Evolutionary conservation across 2,113 vertebrate species (phyloP).

Genomic region (Chlamydotis undulata): DNA sequence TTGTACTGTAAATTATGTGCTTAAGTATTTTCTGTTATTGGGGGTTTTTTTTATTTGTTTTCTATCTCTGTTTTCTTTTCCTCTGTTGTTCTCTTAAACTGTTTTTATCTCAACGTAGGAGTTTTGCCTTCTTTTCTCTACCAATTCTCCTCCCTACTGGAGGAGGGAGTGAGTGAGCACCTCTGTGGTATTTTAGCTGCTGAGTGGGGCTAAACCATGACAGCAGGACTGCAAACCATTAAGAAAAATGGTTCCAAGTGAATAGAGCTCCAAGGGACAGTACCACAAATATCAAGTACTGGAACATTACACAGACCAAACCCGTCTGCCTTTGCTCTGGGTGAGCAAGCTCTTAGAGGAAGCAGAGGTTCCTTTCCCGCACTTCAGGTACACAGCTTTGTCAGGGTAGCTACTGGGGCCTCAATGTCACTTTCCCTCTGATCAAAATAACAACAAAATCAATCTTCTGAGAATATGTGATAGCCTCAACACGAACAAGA

Average conservation of each 20-base stretch:
- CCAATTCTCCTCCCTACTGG: too few species aligned
- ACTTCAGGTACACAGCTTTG: background rate
- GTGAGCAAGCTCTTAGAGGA: rapidly evolving
- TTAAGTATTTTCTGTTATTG: too few species aligned
- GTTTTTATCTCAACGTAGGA: too few species aligned
- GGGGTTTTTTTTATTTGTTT: too few species aligned
- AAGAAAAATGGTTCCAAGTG: background rate
- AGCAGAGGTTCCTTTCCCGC: background rate
- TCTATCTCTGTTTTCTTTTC: too few species aligned
- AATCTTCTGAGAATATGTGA: background rate
- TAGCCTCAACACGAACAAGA: background rate
- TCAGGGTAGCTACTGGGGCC: background rate
- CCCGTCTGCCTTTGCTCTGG: rapidly evolving
- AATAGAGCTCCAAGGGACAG: background rate
- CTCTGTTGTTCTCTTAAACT: too few species aligned
- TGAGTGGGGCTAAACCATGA: too few species aligned
- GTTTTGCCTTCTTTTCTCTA: too few species aligned
- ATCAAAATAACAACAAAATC: background rate
- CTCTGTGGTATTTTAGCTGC: too few species aligned
- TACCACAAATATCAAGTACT: rapidly evolving
- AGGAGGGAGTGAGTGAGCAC: too few species aligned
- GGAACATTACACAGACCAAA: background rate
- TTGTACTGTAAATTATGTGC: too few species aligned
- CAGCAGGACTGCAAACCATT: background rate
- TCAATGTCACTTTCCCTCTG: background rate